phyloP scores from a whole-genome alignment of 2,888 invertebrate species.

The Trissonchulus latispiculum region DNA sequence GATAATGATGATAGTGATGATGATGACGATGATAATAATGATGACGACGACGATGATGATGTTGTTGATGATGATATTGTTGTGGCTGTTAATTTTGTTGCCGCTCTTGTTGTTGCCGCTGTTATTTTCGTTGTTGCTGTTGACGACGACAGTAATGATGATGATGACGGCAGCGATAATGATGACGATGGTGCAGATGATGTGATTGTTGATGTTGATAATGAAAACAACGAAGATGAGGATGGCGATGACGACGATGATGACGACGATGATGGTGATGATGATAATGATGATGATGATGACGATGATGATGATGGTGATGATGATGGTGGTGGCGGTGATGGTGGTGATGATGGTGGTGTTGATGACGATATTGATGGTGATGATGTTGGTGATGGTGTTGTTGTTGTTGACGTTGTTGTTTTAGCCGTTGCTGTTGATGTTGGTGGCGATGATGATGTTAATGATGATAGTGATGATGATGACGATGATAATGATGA shows the following conservation, averaged over 20 bases:
- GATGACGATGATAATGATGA: too few relatives aligned
- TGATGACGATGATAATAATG: not conserved
- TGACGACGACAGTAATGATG: not conserved
- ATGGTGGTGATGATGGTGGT: too few relatives aligned
- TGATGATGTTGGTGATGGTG: too few relatives aligned
- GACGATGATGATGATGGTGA: too few relatives aligned
- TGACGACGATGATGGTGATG: not conserved
- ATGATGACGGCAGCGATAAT: not conserved
- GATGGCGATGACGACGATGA: not conserved
- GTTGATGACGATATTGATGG: too few relatives aligned
- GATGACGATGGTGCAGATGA: too few relatives aligned
- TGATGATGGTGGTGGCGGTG: too few relatives aligned
- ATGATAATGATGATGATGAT: not conserved
- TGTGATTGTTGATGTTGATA: not conserved
- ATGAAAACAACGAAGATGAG: not conserved
- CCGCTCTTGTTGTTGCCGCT: too few relatives aligned
- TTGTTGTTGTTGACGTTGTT: too few relatives aligned
- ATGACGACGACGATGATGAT: not conserved
- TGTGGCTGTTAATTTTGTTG: not conserved
- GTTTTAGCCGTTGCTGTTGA: too few relatives aligned
- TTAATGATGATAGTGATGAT: too few relatives aligned
- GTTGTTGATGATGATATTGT: not conserved
- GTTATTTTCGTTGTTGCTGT: not conserved
- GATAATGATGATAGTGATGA: conserved; percentile 1
- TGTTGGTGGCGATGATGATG: too few relatives aligned